Base-by-base conservation (phyloP, 1,140 invertebrate genomes). In the Philotrypesis tridentata region DNA sequence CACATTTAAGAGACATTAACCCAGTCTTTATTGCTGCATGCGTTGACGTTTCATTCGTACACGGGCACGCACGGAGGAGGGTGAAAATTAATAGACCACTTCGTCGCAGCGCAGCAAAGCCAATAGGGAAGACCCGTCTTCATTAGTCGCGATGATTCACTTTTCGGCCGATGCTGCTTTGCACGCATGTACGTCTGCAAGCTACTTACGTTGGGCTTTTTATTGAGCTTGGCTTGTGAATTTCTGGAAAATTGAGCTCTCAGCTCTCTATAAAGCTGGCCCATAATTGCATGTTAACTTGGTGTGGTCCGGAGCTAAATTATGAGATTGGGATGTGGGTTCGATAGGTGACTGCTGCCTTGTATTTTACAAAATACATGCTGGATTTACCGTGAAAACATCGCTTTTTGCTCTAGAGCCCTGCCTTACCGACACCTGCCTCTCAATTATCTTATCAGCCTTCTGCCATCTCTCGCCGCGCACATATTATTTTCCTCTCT, bases 1-100 rank as follows among this genome's bases (percentile, higher is more conserved):
- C 70, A 43, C 17, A 43, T 72, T 72, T 60, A 74, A 74, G 60
- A 60, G 72, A 74, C 72, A 23, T 74, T 74, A 74, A 74, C 25
- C 31, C 14, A 11, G 23, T 17, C 72, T 74, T 74, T 74, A 74
- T 74, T 74, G 27, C 43, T 33, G 37, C 9, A 72, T 43, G 43
- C 70, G 70, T 72, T 72, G 72, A 74, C 27, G 48, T 60, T 74
- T 74, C 72, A 60, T 43, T 55, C 43, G 43, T n/a, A 43, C 43
- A 12, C n/a, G 11, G 6, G 23, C 25, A 11, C 27, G 14, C 71
- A 5, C n/a, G 48, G 21, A 55, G 48, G n/a, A n/a, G 48, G 17
- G 72, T 12, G 60, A 55, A 48, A 70, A 70, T 31, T 55, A 70
- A 55, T 40, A 68, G 63, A 23, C 43, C 27, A 14, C 9, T 31